Base-by-base conservation (phyloP, 2,113 vertebrate genomes). In the Pyrgilauda ruficollis region DNA sequence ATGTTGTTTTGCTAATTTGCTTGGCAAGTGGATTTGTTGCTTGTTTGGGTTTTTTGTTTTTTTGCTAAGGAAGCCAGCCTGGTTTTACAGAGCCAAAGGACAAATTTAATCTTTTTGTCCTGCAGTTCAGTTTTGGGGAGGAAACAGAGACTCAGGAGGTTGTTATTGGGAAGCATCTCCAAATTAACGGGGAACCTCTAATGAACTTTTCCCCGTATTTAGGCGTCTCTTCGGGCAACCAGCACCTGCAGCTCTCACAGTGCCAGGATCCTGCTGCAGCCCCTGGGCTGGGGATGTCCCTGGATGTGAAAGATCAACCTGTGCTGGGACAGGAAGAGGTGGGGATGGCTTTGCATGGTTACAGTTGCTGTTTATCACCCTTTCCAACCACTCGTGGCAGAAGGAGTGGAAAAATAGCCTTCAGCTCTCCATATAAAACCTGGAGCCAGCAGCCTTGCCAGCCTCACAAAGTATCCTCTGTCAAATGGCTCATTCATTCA, bases 401-500 rank as follows among this genome's bases (percentile, higher is more conserved):
- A 21, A 81, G 2, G 31, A 90, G 91, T 84, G 98, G 97, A 97
- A 98, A 97, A 96, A 98, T 62, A 95, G 56, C n/a, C 84, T 95
- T 97, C 97, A 96, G 74, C 1, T 0, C 43, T 93, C 76, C 83
- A 46, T 74, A 58, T 64, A 95, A 97, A 95, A 83, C 26, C 12
- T 4, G 17, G 92, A 70, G 83, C 87, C 66, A 67, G 92, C 5
- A 5, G 78, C 47, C 91, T 33, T 63, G 93, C 94, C 66, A 96
- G 95, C 94, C 90, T 89, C 23, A 80, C 84, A 68, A 50, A 92
- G 39, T 33, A n/a, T 84, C 70, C 82, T 94, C 82, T 16, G 3
- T 91, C 84, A 97, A 96, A 93, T 0, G 9, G 44, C 91, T 95
- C 90, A 68, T 95, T 97, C 89, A 86, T 91, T 95, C 96, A 53